Evolutionary conservation across 2,888 invertebrate species (phyloP), one percentile per base, ranked within the genome.

Genomic region (Tortricodes alternella): DNA sequence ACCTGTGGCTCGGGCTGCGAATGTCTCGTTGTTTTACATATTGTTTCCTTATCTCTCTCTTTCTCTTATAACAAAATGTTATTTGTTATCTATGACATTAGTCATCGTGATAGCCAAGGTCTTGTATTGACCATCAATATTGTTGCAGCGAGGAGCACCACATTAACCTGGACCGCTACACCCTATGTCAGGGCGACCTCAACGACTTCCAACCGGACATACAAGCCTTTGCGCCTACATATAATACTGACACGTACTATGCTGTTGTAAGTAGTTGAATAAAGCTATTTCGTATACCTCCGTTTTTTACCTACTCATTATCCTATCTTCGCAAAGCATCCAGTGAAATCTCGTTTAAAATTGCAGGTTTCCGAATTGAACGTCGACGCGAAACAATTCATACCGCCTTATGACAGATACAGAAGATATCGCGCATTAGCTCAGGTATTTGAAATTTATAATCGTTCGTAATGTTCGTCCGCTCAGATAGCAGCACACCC

Each of bases 351-450:
- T 27, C 43, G 23, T 56, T 43, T 56, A 24, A 50, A 11, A 50
- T 74, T 60, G 6, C 78, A 85, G 85, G 72, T 74, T 13, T 83
- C 83, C 24, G 72, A 68, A 15, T 67, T 84, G 64, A 83, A 84
- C 57, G 83, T 73, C 6, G 79, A 85, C 4, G 81, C 83, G 1
- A 71, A 85, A 62, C 65, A 77, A 59, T 87, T 85, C 63, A 70
- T 86, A 59, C 81, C 86, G n/a, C 88, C 88, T 0, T 87, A 77
- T 67, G 79, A 82, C n/a, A 76, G 87, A 64, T 85, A 85, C 71
- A 73, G 69, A 57, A 76, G 73, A 57, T 88, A 85, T 63, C 78
- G 87, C 15, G 61, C 70, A 5, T 50, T 84, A 34, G 79, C 77
- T 8, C 83, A 85, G 83, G 87, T 87, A 70, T 43, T 51, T 63